Percentiles rank a stretch among this genome's conserved stretches.
These are phyloP conservation scores for Blennius ocellaris DNA, from an alignment of 2,113 vertebrate genomes.

Conservation along the genomic window DNA sequence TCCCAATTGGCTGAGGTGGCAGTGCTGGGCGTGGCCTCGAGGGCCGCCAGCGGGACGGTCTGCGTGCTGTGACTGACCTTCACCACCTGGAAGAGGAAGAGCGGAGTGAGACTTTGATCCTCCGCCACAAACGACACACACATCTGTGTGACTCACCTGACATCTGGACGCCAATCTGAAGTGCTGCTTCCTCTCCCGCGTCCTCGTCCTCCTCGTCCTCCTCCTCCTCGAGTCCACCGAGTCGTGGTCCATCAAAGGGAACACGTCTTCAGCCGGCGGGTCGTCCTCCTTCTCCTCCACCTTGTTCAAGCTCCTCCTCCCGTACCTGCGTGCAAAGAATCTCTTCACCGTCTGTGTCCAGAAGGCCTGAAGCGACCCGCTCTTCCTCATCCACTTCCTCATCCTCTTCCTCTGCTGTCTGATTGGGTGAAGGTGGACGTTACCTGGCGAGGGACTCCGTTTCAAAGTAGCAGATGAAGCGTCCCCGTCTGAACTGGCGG, in stretches of 20 bases:
- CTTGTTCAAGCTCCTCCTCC: slow-evolving; percentile 63
- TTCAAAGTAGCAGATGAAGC: slow-evolving; percentile 89
- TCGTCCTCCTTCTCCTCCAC: slow-evolving; percentile 25
- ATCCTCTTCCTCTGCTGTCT: too few species aligned
- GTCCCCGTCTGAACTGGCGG: slow-evolving; percentile 86
- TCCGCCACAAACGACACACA: background rate
- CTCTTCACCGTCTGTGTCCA: too few species aligned
- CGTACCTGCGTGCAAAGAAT: slow-evolving; percentile 51
- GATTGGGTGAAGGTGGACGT: background rate
- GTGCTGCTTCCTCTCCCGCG: slow-evolving; percentile 59
- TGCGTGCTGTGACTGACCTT: slow-evolving; percentile 91
- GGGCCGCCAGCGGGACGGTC: slow-evolving; percentile 82
- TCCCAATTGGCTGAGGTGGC: slow-evolving; percentile 21
- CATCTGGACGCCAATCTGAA: slow-evolving; percentile 88
- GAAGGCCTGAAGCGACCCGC: too few species aligned
- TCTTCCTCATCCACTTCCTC: too few species aligned
- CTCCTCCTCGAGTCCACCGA: slow-evolving; percentile 53
- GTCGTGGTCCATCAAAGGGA: slow-evolving; percentile 76
- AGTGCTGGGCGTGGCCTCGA: slow-evolving; percentile 40
- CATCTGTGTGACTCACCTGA: slow-evolving; percentile 69
- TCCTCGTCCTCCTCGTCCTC: slow-evolving; percentile 46
- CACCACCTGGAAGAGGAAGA: slow-evolving; percentile 72
- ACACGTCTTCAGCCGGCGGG: slow-evolving; percentile 16
- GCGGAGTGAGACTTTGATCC: background rate
- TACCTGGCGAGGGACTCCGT: slow-evolving; percentile 83